A percentile compares a stretch with the other conserved stretches of the same genome.
Evolutionary conservation across 2,113 vertebrate genomes (phyloP).

Genomic region (Labrus mixtus): DNA sequence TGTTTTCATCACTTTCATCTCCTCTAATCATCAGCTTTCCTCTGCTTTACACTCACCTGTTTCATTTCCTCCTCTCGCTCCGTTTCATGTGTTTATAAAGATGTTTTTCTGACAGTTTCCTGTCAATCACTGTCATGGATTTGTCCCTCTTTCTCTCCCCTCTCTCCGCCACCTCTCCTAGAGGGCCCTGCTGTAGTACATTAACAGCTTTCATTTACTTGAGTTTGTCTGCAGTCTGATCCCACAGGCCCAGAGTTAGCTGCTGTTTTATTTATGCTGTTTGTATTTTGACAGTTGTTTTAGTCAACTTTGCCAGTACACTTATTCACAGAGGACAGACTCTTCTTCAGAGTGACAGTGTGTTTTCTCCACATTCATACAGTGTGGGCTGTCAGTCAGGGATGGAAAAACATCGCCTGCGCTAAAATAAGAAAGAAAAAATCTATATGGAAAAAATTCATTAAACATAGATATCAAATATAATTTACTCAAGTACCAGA

Average conservation of each 20-base stretch:
- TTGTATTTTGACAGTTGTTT: constrained; percentile 59
- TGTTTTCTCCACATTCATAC: constrained; percentile 26
- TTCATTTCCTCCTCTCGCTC: not conserved
- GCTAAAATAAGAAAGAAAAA: constrained; percentile 2
- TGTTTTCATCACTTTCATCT: constrained; percentile 12
- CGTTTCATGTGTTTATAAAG: constrained; percentile 15
- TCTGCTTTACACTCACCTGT: constrained; percentile 12
- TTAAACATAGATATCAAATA: constrained; percentile 43
- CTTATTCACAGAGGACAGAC: constrained; percentile 46
- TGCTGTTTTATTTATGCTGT: constrained; percentile 65
- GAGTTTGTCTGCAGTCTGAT: constrained; percentile 42
- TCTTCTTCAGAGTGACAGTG: constrained; percentile 17
- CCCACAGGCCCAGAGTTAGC: constrained; percentile 46
- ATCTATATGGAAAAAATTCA: constrained; percentile 31
- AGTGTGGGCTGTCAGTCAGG: constrained; percentile 40
- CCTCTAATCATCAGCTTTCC: constrained; percentile 1
- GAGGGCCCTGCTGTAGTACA: constrained; percentile 23
- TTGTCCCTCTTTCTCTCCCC: not conserved
- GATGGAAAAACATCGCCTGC: constrained; percentile 15
- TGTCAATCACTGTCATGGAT: constrained; percentile 30
- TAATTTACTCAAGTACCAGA: not conserved
- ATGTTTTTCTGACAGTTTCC: constrained; percentile 54
- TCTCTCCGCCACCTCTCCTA: constrained; percentile 23
- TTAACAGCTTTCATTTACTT: constrained; percentile 58
- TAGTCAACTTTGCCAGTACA: constrained; percentile 41